Evolutionary conservation across 2,888 invertebrate genomes (phyloP).

Genomic region (Aleiodes testaceus): DNA sequence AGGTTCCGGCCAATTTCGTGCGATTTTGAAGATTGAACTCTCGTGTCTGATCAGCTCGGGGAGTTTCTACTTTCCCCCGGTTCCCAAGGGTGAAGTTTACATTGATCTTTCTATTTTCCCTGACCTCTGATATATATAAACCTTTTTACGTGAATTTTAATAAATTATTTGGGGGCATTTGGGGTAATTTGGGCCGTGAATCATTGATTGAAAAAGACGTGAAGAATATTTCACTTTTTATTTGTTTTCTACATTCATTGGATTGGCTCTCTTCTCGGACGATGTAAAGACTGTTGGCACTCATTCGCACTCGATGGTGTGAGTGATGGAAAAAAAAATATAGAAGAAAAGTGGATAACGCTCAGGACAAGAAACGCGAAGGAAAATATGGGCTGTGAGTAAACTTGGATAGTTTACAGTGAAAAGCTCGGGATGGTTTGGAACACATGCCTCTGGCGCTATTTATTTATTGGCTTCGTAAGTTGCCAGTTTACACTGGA

Average conservation of each 20-base stretch:
- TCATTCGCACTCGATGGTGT: slow-evolving; percentile 3
- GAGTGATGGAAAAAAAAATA: slow-evolving; percentile 8
- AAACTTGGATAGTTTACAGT: slow-evolving; percentile 29
- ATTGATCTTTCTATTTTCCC: slow-evolving; percentile 20
- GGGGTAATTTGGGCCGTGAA: slow-evolving; percentile 8
- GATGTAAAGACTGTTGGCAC: neutral
- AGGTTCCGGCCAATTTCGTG: slow-evolving; percentile 37
- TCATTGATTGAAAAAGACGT: neutral
- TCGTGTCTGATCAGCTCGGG: slow-evolving; percentile 36
- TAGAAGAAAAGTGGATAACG: slow-evolving; percentile 10
- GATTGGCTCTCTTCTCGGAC: slow-evolving; percentile 16
- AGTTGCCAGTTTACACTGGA: slow-evolving; percentile 33
- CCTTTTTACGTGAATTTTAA: neutral
- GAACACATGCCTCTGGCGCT: slow-evolving; percentile 2
- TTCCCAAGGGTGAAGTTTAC: slow-evolving; percentile 25
- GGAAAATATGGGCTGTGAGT: slow-evolving; percentile 39
- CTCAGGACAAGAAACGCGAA: slow-evolving; percentile 5
- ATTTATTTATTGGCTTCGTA: slow-evolving; percentile 52
- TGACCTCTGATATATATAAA: neutral
- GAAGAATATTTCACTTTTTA: neutral
- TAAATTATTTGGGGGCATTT: slow-evolving; percentile 30
- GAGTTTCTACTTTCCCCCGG: neutral
- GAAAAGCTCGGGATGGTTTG: slow-evolving; percentile 6
- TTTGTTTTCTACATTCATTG: slow-evolving; percentile 24
- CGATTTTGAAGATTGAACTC: slow-evolving; percentile 26